Percentiles rank a stretch among this genome's conserved stretches.
These are phyloP conservation scores for Alouatta palliata DNA, from an alignment of 2,113 vertebrate species.

Conservation along the genomic window DNA sequence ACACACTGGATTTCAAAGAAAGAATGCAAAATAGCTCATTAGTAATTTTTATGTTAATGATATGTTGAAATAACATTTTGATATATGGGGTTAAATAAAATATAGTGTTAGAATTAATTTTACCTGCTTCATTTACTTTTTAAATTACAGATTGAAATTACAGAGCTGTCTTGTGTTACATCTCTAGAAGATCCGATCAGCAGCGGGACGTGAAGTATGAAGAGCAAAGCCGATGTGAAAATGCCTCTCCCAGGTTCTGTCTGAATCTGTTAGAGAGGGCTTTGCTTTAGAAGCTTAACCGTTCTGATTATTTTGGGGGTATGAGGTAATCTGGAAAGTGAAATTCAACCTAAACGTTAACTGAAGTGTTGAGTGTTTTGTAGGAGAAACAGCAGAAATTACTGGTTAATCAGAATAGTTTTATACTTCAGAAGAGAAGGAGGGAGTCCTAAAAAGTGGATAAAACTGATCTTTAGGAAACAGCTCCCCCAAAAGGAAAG, in stretches of 20 bases:
- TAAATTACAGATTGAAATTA: background rate
- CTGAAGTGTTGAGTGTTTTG: background rate
- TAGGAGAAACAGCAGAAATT: background rate
- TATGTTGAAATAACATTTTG: constrained; percentile 21
- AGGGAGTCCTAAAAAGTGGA: background rate
- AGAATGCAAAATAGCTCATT: constrained; percentile 1
- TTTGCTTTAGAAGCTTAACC: background rate
- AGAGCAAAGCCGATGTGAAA: background rate
- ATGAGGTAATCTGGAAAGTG: background rate
- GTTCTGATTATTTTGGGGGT: background rate
- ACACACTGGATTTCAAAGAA: background rate
- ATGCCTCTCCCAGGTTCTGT: background rate
- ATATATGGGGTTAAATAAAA: constrained; percentile 23
- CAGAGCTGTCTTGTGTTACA: background rate
- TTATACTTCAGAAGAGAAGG: background rate
- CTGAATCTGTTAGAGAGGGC: background rate
- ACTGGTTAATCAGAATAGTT: background rate
- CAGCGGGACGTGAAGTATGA: background rate
- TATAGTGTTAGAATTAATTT: background rate
- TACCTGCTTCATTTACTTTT: background rate
- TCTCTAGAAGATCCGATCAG: background rate
- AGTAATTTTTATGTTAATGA: constrained; percentile 1
- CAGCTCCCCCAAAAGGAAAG: background rate
- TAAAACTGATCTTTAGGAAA: background rate
- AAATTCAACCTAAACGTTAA: background rate